These are phyloP conservation scores for Polyommatus icarus DNA, from an alignment of 2,888 invertebrate genomes.

Conservation along the genomic window DNA sequence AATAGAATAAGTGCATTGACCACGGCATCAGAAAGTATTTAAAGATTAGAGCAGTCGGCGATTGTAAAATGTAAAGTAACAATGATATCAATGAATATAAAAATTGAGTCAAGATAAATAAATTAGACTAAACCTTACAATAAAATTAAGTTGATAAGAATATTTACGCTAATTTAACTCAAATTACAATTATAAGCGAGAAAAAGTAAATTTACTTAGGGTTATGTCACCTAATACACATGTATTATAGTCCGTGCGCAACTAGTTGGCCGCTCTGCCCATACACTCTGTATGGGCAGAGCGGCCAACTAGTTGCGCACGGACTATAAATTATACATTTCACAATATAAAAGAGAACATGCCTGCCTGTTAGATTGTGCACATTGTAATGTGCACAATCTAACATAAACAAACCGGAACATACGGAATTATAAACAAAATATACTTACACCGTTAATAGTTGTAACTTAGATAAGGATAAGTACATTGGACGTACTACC, in stretches of 20 bases:
- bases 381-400: conserved; percentile 5
- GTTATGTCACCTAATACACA: background rate
- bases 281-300: no score
- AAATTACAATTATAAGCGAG: background rate
- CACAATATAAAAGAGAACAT: background rate
- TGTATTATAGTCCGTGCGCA: no score
- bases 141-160: background rate
- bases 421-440: conserved; percentile 8
- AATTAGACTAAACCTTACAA: background rate
- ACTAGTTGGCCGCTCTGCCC: no score
- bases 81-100: background rate
- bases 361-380: no score
- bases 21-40: conserved; percentile 33
- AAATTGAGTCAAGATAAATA: background rate
- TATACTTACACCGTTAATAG: conserved; percentile 4
- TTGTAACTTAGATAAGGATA: conserved; percentile 50
- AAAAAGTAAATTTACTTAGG: background rate
- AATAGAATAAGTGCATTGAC: conserved; percentile 33
- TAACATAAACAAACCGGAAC: conserved; percentile 3
- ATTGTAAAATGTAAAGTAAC: background rate
- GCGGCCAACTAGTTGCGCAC: no score
- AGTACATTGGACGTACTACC: conserved; percentile 53
- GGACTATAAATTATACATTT: background rate
- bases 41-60: background rate
- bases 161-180: background rate